Evolutionary conservation across 2,797 vertebrate genomes (phyloP).

Genomic region (Crypturellus tataupa): DNA sequence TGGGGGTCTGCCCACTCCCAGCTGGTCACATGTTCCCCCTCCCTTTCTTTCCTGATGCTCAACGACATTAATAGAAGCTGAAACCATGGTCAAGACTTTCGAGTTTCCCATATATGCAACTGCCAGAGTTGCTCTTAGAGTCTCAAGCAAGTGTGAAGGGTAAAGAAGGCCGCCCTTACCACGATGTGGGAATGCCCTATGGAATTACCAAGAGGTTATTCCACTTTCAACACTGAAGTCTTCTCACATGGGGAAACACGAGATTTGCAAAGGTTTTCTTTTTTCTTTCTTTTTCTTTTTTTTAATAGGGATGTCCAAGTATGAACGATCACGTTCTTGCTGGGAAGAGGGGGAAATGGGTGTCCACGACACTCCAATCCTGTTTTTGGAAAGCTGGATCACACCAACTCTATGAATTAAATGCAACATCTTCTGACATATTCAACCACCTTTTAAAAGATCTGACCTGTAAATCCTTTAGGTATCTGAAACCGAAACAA

Average conservation of each 20-base stretch:
- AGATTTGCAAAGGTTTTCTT: neutral
- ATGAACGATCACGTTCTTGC: neutral
- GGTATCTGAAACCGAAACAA: neutral
- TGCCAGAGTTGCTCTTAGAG: neutral
- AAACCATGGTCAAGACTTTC: neutral
- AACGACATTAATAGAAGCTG: neutral
- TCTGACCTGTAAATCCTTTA: neutral
- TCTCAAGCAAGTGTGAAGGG: neutral
- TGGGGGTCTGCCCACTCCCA: neutral
- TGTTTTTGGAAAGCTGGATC: neutral
- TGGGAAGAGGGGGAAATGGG: neutral
- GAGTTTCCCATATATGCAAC: rapidly evolving
- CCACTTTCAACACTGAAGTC: neutral
- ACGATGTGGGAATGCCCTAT: neutral
- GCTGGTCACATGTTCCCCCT: neutral
- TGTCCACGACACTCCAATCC: neutral
- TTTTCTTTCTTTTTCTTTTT: no score
- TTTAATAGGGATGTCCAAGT: rapidly evolving
- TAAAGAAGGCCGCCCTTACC: neutral
- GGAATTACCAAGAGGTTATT: neutral
- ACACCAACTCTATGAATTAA: neutral
- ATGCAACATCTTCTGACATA: neutral
- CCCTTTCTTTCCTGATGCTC: neutral
- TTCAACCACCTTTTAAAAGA: neutral
- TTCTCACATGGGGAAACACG: neutral